Evolutionary conservation across 2,888 invertebrate genomes (phyloP), one percentile per base, ranked within the genome.

Genomic region (Lepidocyrtoides sp.): DNA sequence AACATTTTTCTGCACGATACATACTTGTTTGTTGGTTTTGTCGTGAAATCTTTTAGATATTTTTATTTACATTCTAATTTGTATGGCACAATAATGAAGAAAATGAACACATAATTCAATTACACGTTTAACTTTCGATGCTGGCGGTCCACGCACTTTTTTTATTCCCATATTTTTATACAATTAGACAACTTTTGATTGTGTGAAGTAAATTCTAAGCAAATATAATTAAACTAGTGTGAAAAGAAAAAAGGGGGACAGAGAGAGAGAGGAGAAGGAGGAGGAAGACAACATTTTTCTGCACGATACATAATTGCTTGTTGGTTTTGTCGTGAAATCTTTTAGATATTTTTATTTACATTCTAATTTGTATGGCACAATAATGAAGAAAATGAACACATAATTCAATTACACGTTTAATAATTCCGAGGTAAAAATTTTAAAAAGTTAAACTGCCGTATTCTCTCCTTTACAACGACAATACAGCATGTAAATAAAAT

Each of bases 61-160:
- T 14, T 36, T 32, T n/a, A 69, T 69, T n/a, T n/a, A 69, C 32
- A 69, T n/a, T n/a, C n/a, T n/a, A n/a, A n/a, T n/a, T n/a, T n/a
- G n/a, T n/a, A n/a, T n/a, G n/a, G n/a, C n/a, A n/a, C n/a, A n/a
- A n/a, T n/a, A n/a, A n/a, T n/a, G n/a, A n/a, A n/a, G n/a, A n/a
- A n/a, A n/a, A n/a, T n/a, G n/a, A n/a, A n/a, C n/a, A n/a, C n/a
- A n/a, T n/a, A n/a, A n/a, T n/a, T n/a, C n/a, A n/a, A n/a, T n/a
- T n/a, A n/a, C n/a, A n/a, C n/a, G n/a, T n/a, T n/a, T n/a, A n/a
- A n/a, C 14, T 10, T 63, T 29, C n/a, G 14, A 29, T 63, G 8
- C 29, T 63, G 83, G 36, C 83, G 44, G 63, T 83, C 66, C 63
- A 79, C 54, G 63, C 83, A 17, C 66, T 83, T 63, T 26, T 60